Evolutionary conservation across 1,140 invertebrate genomes (phyloP), one percentile per base, ranked within the genome.

Genomic region (Episyrphus balteatus): DNA sequence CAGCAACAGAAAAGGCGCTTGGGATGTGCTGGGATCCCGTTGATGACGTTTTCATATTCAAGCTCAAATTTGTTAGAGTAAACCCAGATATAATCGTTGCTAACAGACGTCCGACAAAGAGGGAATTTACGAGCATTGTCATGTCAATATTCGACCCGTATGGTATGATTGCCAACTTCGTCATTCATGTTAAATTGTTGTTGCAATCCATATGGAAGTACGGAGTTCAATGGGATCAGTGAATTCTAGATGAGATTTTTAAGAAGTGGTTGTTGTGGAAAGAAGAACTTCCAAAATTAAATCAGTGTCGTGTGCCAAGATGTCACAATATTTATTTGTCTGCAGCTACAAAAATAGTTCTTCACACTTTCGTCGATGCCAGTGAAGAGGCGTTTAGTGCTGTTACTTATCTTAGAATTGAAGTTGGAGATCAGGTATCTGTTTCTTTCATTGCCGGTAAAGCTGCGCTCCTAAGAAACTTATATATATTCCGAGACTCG

Each of bases 331-430:
- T 17, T n/a, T 14, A 3, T 5, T 37, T 37, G 11, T 17, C 36
- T 5, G 13, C 11, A 13, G 10, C 49, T 8, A 14, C 13, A 6
- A 36, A 34, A 17, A 34, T 36, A 8, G 8, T 15, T 12, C 36
- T 68, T 12, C 65, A 70, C 46, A 43, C 58, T 1, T 69, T 69
- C 43, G 51, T 52, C 33, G 63, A 70, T 33, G 61, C 62, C 0
- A 66, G 62, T 36, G 51, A 60, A 21, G 26, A 54, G 26, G 62
- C 62, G 0, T 66, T 58, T 46, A 53, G 56, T 1, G 47, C 56
- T 0, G 58, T 53, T 6, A 53, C 47, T 5, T 70, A 62, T 42
- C 55, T 43, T 5, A 15, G 42, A 8, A 14, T 43, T 11, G n/a
- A 26, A 14, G 3, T 9, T 5, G 21, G 21, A 9, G 13, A 26